Evolutionary conservation across 2,888 invertebrate species (phyloP).

Genomic region (Tryphoninae sp.): DNA sequence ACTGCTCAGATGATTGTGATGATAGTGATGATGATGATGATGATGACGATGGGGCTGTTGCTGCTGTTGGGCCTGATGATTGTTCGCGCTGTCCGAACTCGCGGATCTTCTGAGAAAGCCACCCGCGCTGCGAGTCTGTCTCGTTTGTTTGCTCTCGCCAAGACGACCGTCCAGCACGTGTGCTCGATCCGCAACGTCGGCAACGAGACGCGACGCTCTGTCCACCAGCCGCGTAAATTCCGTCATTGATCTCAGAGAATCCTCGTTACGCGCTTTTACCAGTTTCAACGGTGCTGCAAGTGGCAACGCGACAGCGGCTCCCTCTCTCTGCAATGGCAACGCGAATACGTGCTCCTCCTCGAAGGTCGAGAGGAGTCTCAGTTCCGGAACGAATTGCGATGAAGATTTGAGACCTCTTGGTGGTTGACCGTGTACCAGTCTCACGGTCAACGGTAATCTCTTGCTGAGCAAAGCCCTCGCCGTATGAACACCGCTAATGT

Average conservation of each 20-base stretch:
- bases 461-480: conserved; percentile 94
- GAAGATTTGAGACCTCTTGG: conserved; percentile 92
- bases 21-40: conserved; percentile 83
- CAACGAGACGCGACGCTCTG: conserved; percentile 88
- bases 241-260: conserved; percentile 85
- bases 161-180: conserved; percentile 91
- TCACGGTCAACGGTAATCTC: conserved; percentile 94
- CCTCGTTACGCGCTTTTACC: conserved; percentile 91
- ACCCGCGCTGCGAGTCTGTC: conserved; percentile 73
- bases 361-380: conserved; percentile 91
- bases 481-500: conserved; percentile 96
- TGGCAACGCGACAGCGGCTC: conserved; percentile 91
- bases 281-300: conserved; percentile 93
- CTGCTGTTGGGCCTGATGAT: conserved; percentile 78
- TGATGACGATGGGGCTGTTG: conserved; percentile 79
- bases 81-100: conserved; percentile 86
- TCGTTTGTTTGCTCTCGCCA: conserved; percentile 83
- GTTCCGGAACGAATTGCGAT: conserved; percentile 91
- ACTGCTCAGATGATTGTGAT: conserved; percentile 82
- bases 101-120: conserved; percentile 87
- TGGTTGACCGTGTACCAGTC: conserved; percentile 94
- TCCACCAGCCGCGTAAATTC: conserved; percentile 91
- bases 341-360: conserved; percentile 94
- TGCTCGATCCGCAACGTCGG: conserved; percentile 90
- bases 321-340: conserved; percentile 90